phyloP scores from a whole-genome alignment of 2,797 vertebrate genomes.

The Galagoides demidoff region DNA sequence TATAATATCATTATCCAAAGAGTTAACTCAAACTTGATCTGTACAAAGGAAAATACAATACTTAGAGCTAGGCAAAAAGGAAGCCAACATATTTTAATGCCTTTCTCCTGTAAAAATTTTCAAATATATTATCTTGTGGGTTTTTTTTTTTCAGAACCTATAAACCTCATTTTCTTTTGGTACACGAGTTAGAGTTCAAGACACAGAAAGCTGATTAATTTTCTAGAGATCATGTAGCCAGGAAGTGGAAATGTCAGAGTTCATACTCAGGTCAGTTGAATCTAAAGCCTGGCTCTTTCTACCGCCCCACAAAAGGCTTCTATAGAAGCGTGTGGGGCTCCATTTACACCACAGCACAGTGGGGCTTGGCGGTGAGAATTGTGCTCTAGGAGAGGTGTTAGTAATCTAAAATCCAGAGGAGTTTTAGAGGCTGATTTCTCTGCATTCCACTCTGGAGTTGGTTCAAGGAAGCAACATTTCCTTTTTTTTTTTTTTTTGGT shows the following conservation, averaged over 20 bases:
- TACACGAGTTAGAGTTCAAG: not conserved
- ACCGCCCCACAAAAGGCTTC: not conserved
- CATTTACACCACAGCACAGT: not conserved
- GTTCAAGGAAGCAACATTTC: not conserved
- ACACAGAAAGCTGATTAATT: not conserved
- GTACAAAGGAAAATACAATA: not conserved
- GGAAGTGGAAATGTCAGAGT: constrained; percentile 38
- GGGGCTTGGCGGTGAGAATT: not conserved
- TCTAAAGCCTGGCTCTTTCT: not conserved
- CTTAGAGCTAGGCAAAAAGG: not conserved
- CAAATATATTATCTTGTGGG: not conserved
- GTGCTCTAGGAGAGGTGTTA: accelerated
- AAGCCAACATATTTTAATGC: not conserved
- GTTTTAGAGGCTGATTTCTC: not conserved
- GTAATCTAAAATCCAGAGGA: accelerated
- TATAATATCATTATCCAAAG: not conserved
- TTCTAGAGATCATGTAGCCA: not conserved
- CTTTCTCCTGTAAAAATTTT: not conserved
- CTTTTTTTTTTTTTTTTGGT: not conserved
- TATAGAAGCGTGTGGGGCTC: not conserved
- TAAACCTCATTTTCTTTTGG: not conserved
- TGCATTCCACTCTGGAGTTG: not conserved
- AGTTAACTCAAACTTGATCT: not conserved
- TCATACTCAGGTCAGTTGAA: constrained; percentile 42
- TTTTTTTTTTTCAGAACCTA: not conserved